A percentile compares a stretch with the other conserved stretches of the same genome.
Evolutionary conservation across 2,888 invertebrate genomes (phyloP).

Genomic region (Parnassius apollo): DNA sequence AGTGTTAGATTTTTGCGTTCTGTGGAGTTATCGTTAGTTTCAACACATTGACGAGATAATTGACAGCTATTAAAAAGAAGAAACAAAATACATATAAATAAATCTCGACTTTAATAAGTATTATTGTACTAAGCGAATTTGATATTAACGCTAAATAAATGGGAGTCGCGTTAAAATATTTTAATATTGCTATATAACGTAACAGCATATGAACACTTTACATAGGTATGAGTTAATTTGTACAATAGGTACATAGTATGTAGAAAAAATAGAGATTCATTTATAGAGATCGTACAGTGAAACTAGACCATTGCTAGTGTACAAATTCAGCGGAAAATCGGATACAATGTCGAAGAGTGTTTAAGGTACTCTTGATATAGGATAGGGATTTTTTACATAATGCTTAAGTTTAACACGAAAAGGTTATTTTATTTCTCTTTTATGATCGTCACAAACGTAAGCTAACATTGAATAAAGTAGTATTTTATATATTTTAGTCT

Average conservation of each 20-base stretch:
- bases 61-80: constrained; percentile 65
- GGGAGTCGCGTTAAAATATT: constrained; percentile 26
- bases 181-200: constrained; percentile 42
- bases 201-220: constrained; percentile 71
- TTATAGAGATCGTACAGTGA: constrained; percentile 78
- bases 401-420: constrained; percentile 7
- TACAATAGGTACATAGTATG: constrained; percentile 76
- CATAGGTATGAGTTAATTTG: constrained; percentile 73
- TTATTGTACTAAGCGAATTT: constrained; percentile 42
- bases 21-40: constrained; percentile 35
- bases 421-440: not conserved
- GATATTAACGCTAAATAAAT: constrained; percentile 29
- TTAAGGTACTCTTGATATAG: not conserved
- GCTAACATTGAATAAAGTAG: constrained; percentile 6
- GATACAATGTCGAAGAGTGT: constrained; percentile 11
- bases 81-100: constrained; percentile 36
- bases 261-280: constrained; percentile 81
- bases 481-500: constrained; percentile 10
- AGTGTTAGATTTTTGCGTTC: constrained; percentile 31
- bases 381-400: not conserved
- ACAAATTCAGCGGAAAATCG: constrained; percentile 12
- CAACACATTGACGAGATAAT: constrained; percentile 72
- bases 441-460: constrained; percentile 4
- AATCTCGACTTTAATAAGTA: constrained; percentile 29
- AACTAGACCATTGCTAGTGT: constrained; percentile 72